phyloP scores from a whole-genome alignment of 2,888 invertebrate genomes.

The Clusia tigrina region DNA sequence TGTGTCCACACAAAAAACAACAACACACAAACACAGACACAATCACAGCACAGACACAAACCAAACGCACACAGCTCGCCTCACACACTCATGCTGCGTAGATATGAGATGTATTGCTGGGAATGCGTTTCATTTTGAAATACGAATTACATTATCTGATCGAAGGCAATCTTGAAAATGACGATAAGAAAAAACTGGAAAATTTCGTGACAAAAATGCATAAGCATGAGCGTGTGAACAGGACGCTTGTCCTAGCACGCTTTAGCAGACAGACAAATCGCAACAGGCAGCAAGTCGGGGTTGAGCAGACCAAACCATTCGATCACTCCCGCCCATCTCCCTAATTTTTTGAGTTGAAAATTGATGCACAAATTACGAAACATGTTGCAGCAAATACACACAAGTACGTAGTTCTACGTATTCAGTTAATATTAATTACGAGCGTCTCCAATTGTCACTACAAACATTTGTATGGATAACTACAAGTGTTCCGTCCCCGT shows the following conservation, averaged over 20 bases:
- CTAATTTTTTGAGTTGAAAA: no score
- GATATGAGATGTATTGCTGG: conserved; percentile 51
- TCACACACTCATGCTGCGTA: conserved; percentile 9
- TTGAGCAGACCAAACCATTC: not conserved
- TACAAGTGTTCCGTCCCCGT: no score
- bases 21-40: conserved; percentile 10
- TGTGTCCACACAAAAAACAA: conserved; percentile 9
- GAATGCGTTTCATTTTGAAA: conserved; percentile 57
- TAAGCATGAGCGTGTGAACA: conserved; percentile 63
- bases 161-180: conserved; percentile 49
- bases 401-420: no score
- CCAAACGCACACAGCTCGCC: not conserved
- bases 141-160: conserved; percentile 56
- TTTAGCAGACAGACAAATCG: not conserved
- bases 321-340: no score
- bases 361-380: no score
- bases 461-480: no score
- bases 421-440: no score
- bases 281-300: not conserved
- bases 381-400: no score
- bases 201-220: conserved; percentile 63
- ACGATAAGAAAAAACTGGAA: conserved; percentile 49
- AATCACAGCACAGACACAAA: not conserved
- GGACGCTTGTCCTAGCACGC: conserved; percentile 17
- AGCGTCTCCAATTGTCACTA: no score